Evolutionary conservation across 2,888 invertebrate genomes (phyloP).

Genomic region (Nemotelus pantherinus): DNA sequence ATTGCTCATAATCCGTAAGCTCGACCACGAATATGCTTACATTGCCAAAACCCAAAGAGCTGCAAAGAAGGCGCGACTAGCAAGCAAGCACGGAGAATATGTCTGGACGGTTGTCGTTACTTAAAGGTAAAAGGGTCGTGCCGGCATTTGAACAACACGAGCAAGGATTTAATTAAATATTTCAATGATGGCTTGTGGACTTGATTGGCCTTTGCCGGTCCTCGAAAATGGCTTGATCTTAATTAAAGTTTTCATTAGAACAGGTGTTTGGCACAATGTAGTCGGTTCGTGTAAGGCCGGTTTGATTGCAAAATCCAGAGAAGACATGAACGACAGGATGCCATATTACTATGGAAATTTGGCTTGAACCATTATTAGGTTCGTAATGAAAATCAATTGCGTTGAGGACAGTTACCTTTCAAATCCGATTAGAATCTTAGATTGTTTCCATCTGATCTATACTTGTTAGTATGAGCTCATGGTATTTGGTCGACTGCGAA

Average conservation of each 20-base stretch:
- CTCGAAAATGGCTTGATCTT: constrained; percentile 37
- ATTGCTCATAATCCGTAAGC: background rate
- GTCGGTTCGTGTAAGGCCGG: background rate
- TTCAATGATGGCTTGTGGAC: constrained; percentile 42
- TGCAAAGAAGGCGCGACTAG: background rate
- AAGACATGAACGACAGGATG: too few relatives aligned
- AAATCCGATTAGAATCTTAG: too few relatives aligned
- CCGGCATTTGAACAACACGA: constrained; percentile 37
- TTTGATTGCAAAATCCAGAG: too few relatives aligned
- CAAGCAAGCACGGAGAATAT: constrained; percentile 3
- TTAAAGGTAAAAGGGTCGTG: constrained; percentile 9
- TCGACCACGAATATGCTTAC: constrained; percentile 5
- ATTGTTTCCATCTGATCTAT: too few relatives aligned
- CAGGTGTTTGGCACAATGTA: constrained; percentile 22
- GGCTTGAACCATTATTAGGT: too few relatives aligned
- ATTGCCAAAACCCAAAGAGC: background rate
- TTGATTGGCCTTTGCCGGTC: constrained; percentile 36
- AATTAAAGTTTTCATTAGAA: constrained; percentile 42
- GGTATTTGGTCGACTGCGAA: too few relatives aligned
- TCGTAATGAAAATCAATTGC: too few relatives aligned
- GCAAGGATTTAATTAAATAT: constrained; percentile 44
- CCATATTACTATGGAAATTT: too few relatives aligned
- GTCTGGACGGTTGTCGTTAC: background rate
- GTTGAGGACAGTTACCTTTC: too few relatives aligned
- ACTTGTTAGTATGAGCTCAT: too few relatives aligned